Evolutionary conservation across 2,113 vertebrate species (phyloP), one percentile per base, ranked within the genome.

Genomic region (Cryptotis parvus): DNA sequence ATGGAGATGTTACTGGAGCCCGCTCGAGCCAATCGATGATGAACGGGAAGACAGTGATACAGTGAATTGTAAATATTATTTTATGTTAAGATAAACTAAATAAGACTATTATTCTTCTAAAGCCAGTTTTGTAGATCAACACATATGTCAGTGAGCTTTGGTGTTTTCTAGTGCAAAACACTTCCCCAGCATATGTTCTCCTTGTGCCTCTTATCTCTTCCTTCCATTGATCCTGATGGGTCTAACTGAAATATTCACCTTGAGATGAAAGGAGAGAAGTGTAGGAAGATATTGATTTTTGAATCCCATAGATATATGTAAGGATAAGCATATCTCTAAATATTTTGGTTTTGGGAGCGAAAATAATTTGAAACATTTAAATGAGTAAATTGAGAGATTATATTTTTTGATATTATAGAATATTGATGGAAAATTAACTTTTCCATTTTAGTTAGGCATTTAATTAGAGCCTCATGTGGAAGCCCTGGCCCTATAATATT

Each of bases 221-320:
- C 31, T 80, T 12, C 69, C 76, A 29, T 74, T 84, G 37, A 66
- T 61, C 55, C 43, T 80, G 1, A 74, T 88, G 55, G 61, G 29
- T 7, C 2, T 14, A 27, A 58, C 29, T 43, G 35, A 90, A 84
- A 55, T 45, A 3, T 76, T 37, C 24, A 58, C n/a, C 58, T 86
- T 77, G 55, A 82, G 37, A 92, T 73, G 31, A 90, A 82, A 72
- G 76, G 85, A 22, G 31, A 55, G 55, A 65, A 55, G 37, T n/a
- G 7, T 55, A 75, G 24, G 58, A 85, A 86, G 22, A 37, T 16
- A 2, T 6, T 45, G 65, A 68, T 69, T 88, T 63, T 75, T 61
- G 39, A 69, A 65, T 79, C 52, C 4, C 84, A n/a, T 72, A 45
- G 41, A 77, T 72, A 89, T 76, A 29, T 58, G 68, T 35, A 52